Evolutionary conservation across 2,113 vertebrate species (phyloP).

Genomic region (Poecilia latipinna): DNA sequence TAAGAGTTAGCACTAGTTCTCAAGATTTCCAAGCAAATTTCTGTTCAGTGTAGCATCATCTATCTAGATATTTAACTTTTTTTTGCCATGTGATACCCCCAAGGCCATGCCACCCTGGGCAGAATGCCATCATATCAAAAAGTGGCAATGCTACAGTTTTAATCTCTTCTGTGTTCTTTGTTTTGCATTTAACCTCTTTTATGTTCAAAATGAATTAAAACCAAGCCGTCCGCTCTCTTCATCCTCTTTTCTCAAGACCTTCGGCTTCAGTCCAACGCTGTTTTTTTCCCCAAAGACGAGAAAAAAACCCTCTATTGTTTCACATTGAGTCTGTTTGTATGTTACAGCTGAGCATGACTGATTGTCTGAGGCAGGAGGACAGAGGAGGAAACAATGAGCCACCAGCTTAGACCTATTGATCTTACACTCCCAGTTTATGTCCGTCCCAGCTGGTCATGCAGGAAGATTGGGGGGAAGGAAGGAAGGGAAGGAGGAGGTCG

Average conservation of each 20-base stretch:
- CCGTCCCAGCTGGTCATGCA: slow-evolving; percentile 65
- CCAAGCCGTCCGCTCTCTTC: slow-evolving; percentile 56
- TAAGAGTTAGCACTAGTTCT: neutral
- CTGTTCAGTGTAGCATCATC: too few relatives aligned
- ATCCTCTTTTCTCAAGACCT: slow-evolving; percentile 65
- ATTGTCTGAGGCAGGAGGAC: slow-evolving; percentile 66
- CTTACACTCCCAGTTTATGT: slow-evolving; percentile 55
- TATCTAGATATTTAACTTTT: too few relatives aligned
- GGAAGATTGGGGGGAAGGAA: slow-evolving; percentile 30
- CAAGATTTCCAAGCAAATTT: too few relatives aligned
- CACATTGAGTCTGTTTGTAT: slow-evolving; percentile 45
- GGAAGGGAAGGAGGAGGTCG: slow-evolving; percentile 6
- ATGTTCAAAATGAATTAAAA: slow-evolving; percentile 53
- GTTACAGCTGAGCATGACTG: slow-evolving; percentile 81
- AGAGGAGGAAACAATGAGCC: slow-evolving; percentile 62
- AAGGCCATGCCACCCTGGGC: neutral
- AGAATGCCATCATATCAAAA: neutral
- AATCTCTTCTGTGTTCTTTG: neutral
- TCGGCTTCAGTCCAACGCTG: slow-evolving; percentile 22
- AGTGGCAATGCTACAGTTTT: neutral
- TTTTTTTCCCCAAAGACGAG: slow-evolving; percentile 28
- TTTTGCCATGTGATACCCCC: too few relatives aligned
- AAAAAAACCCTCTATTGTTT: slow-evolving; percentile 57
- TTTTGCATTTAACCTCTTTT: slow-evolving; percentile 39
- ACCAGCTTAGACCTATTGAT: slow-evolving; percentile 72